These are phyloP conservation scores for Melinaea menophilus DNA, from an alignment of 2,888 invertebrate species.

Conservation along the genomic window DNA sequence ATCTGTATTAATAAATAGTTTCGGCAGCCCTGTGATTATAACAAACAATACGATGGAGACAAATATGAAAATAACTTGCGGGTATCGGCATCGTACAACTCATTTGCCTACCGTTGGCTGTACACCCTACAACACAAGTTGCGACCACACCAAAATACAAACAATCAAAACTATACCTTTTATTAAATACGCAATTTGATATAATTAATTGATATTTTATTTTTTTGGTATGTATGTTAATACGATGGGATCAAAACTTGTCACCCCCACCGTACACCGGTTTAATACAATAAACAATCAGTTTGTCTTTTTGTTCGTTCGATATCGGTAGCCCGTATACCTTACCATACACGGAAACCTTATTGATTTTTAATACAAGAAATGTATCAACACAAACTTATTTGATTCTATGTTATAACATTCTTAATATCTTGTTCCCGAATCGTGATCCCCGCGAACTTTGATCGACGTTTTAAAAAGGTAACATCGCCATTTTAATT, in stretches of 20 bases:
- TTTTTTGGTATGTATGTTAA: no score
- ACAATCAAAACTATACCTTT: no score
- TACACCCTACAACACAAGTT: constrained; percentile 38
- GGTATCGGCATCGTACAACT: constrained; percentile 76
- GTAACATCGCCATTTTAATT: constrained; percentile 70
- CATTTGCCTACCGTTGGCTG: constrained; percentile 72
- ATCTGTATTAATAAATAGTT: constrained; percentile 3
- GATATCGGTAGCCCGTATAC: constrained; percentile 37
- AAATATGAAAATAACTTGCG: constrained; percentile 76
- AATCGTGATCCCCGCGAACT: constrained; percentile 39
- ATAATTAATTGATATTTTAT: no score
- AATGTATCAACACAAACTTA: background rate
- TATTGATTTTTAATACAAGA: constrained; percentile 54
- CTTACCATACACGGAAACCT: constrained; percentile 29
- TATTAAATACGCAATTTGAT: no score
- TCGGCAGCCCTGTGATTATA: constrained; percentile 58
- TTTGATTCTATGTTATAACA: background rate
- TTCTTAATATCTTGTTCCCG: constrained; percentile 12
- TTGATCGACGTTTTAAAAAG: constrained; percentile 68
- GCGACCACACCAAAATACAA: background rate
- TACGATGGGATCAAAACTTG: constrained; percentile 30
- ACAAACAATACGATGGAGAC: constrained; percentile 71
- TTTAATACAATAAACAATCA: constrained; percentile 74
- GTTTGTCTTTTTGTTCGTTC: constrained; percentile 54
- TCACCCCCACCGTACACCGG: constrained; percentile 51